Percentiles rank a stretch among this genome's conserved stretches.
phyloP scores from a whole-genome alignment of 23 tunicate species.

The Trididemnum nubilum region DNA sequence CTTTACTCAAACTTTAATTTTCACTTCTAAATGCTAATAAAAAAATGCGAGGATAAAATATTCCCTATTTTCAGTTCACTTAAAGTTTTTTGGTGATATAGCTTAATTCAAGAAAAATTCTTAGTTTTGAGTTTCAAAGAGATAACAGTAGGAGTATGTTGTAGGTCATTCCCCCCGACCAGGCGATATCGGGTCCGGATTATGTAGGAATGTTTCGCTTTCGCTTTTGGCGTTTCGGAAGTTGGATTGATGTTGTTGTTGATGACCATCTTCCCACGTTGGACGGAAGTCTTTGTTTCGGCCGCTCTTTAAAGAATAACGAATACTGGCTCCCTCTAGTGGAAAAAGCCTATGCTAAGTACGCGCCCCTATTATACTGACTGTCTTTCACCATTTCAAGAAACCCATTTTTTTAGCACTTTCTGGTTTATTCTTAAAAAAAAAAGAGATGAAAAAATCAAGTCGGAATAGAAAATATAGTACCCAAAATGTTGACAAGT shows the following conservation, averaged over 20 bases:
- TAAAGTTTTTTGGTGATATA: too few relatives aligned
- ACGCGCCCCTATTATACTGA: slow-evolving; percentile 4
- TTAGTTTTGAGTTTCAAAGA: too few relatives aligned
- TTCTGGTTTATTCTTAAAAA: background rate
- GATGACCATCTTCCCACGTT: slow-evolving; percentile 56
- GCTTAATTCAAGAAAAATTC: too few relatives aligned
- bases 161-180: slow-evolving; percentile 64
- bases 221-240: slow-evolving; percentile 72
- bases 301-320: slow-evolving; percentile 28
- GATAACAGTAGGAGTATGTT: too few relatives aligned
- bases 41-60: slow-evolving; percentile 30
- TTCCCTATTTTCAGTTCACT: too few relatives aligned
- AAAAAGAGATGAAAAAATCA: background rate
- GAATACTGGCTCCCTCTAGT: slow-evolving; percentile 68
- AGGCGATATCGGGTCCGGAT: slow-evolving; percentile 36
- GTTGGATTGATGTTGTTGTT: slow-evolving; percentile 70
- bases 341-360: slow-evolving; percentile 86
- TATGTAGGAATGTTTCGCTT: slow-evolving; percentile 70
- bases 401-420: background rate
- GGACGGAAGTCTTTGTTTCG: slow-evolving; percentile 37
- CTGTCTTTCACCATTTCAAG: background rate
- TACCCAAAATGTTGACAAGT: background rate
- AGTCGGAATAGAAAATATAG: background rate
- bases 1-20: too few relatives aligned
- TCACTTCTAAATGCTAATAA: too few relatives aligned